These are phyloP conservation scores for Chymomyza fuscimana DNA, from an alignment of 2,888 invertebrate genomes.

Conservation along the genomic window DNA sequence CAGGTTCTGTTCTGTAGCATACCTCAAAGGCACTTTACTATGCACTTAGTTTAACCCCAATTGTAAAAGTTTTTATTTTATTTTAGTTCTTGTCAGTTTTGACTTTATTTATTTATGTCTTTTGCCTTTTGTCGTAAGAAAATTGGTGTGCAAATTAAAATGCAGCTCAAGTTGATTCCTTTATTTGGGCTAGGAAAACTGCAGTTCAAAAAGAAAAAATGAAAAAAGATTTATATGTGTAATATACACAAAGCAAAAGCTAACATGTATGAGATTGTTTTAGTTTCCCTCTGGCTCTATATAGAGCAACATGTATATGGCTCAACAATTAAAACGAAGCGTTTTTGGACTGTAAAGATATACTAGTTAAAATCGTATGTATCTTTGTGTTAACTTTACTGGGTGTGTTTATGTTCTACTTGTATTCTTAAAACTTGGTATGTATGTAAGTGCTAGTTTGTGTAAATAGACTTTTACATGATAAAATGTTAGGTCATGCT, in stretches of 20 bases:
- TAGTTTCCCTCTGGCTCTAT: not conserved
- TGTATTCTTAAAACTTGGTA: not conserved
- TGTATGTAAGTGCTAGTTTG: not conserved
- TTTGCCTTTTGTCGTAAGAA: constrained; percentile 37
- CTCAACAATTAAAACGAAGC: constrained; percentile 64
- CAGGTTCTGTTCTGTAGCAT: not conserved
- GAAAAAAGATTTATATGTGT: too few species aligned
- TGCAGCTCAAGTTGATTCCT: constrained; percentile 63
- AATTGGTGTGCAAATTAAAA: constrained; percentile 70
- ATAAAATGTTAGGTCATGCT: not conserved
- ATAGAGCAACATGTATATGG: constrained; percentile 57
- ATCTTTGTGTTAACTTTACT: not conserved
- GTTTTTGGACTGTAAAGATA: constrained; percentile 21
- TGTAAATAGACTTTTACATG: not conserved
- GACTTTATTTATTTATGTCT: constrained; percentile 65
- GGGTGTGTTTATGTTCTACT: not conserved
- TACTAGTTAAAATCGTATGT: not conserved
- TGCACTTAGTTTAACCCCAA: not conserved
- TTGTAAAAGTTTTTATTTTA: constrained; percentile 29
- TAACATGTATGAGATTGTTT: too few species aligned
- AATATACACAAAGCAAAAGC: too few species aligned
- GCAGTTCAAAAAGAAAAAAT: not conserved
- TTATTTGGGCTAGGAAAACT: not conserved
- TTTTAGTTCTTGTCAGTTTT: constrained; percentile 51
- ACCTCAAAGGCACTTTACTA: not conserved